A percentile compares a stretch with the other conserved stretches of the same genome.
These are phyloP conservation scores for Apoda limacodes DNA, from an alignment of 2,888 invertebrate genomes.

Conservation along the genomic window DNA sequence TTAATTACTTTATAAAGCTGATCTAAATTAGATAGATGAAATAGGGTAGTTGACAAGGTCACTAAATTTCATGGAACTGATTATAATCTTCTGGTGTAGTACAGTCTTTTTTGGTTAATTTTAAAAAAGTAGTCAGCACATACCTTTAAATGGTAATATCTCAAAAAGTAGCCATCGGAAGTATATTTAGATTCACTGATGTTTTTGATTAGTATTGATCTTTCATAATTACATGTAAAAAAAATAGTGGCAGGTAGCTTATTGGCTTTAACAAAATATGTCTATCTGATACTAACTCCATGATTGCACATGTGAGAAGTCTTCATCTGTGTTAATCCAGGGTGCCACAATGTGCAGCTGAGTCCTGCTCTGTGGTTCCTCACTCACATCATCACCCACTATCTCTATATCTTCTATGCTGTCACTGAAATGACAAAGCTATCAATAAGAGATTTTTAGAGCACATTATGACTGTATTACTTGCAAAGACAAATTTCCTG, in stretches of 20 bases:
- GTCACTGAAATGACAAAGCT: constrained; percentile 81
- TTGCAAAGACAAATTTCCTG: too few relatives aligned
- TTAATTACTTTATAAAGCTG: too few relatives aligned
- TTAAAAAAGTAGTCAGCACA: too few relatives aligned
- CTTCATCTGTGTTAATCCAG: constrained; percentile 78
- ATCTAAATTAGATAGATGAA: too few relatives aligned
- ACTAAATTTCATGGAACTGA: too few relatives aligned
- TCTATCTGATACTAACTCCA: constrained; percentile 69
- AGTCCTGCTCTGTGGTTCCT: constrained; percentile 73
- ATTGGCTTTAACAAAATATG: background rate
- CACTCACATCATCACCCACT: constrained; percentile 69
- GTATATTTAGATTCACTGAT: too few relatives aligned
- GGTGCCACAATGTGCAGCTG: constrained; percentile 85
- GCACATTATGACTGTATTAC: too few relatives aligned
- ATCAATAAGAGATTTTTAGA: background rate
- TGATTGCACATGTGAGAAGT: constrained; percentile 81
- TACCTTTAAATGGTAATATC: too few relatives aligned
- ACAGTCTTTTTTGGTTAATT: too few relatives aligned
- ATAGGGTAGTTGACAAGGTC: too few relatives aligned
- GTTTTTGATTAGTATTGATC: background rate
- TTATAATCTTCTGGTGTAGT: too few relatives aligned
- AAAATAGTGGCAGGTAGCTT: background rate
- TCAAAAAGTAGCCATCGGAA: too few relatives aligned
- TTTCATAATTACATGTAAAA: background rate
- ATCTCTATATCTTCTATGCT: constrained; percentile 86